phyloP scores from a whole-genome alignment of 2,888 invertebrate species.

The Caenorhabditis virilis region DNA sequence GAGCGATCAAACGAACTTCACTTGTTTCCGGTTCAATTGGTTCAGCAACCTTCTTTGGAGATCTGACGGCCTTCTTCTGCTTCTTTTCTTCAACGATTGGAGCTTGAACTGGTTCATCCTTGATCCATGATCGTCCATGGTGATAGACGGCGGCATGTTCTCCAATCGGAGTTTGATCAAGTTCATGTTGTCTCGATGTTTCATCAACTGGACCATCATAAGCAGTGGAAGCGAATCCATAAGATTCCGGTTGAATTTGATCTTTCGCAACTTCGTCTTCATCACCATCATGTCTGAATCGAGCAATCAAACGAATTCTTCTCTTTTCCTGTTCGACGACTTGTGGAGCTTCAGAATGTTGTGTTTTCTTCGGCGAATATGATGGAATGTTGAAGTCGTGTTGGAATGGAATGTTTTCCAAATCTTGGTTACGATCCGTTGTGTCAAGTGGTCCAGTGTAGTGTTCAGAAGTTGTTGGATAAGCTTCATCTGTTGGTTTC shows the following conservation, averaged over 20 bases:
- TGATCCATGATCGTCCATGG: constrained; percentile 35
- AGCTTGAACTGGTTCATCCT: constrained; percentile 8
- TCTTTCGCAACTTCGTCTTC: constrained; percentile 21
- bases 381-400: constrained; percentile 7
- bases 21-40: constrained; percentile 22
- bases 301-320: constrained; percentile 13
- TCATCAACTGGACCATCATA: constrained; percentile 42
- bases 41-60: constrained; percentile 13
- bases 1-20: constrained; percentile 29
- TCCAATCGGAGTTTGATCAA: constrained; percentile 13
- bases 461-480: constrained; percentile 6
- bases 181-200: constrained; percentile 9
- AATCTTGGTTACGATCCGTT: constrained; percentile 17
- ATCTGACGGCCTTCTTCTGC: too few species aligned
- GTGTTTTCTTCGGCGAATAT: constrained; percentile 9
- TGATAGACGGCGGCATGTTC: constrained; percentile 36
- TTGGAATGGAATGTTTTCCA: constrained; percentile 26
- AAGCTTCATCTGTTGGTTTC: neutral
- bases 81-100: constrained; percentile 4
- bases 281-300: constrained; percentile 18
- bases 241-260: constrained; percentile 12
- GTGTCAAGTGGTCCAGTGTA: constrained; percentile 28
- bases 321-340: constrained; percentile 12
- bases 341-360: constrained; percentile 2
- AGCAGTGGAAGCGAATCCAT: constrained; percentile 12